Conservation (phyloP, 2,888 invertebrate genomes). For the Uloborus plumipes region DNA sequence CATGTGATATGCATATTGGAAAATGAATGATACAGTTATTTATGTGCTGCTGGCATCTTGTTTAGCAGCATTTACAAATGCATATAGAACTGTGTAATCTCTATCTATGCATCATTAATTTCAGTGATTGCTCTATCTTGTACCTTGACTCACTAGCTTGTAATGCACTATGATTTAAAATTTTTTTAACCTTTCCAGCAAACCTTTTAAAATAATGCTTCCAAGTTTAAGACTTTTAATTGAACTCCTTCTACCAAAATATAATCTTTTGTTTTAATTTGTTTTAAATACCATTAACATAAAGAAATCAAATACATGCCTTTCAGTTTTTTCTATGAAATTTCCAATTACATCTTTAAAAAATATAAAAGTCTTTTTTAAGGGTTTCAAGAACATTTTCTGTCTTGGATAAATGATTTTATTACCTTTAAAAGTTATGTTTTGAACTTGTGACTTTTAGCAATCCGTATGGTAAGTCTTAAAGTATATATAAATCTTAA, state of each 20-base stretch:
- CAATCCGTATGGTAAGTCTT: too few species aligned
- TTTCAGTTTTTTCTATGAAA: too few species aligned
- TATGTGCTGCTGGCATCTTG: conserved; percentile 62
- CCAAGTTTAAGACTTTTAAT: neutral
- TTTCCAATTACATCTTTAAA: too few species aligned
- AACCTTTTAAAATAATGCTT: neutral
- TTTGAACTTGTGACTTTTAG: too few species aligned
- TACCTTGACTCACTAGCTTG: conserved; percentile 62
- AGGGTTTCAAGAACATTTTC: neutral
- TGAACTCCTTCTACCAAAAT: too few species aligned
- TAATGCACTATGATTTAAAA: conserved; percentile 56
- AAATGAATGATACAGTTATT: conserved; percentile 51
- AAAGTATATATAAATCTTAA: too few species aligned
- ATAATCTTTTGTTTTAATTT: too few species aligned
- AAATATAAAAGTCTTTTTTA: neutral
- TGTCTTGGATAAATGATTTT: conserved; percentile 2
- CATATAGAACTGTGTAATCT: conserved; percentile 56
- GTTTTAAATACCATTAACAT: too few species aligned
- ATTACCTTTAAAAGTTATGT: too few species aligned
- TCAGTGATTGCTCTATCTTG: conserved; percentile 57
- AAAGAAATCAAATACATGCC: too few species aligned
- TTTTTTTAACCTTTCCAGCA: conserved; percentile 43
- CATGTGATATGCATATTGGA: conserved; percentile 65
- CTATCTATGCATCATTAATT: conserved; percentile 56
- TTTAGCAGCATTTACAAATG: conserved; percentile 59